Percentiles rank a stretch among this genome's conserved stretches.
Conservation (phyloP, 1,140 invertebrate genomes). For the Ostrea denselamellosa region DNA sequence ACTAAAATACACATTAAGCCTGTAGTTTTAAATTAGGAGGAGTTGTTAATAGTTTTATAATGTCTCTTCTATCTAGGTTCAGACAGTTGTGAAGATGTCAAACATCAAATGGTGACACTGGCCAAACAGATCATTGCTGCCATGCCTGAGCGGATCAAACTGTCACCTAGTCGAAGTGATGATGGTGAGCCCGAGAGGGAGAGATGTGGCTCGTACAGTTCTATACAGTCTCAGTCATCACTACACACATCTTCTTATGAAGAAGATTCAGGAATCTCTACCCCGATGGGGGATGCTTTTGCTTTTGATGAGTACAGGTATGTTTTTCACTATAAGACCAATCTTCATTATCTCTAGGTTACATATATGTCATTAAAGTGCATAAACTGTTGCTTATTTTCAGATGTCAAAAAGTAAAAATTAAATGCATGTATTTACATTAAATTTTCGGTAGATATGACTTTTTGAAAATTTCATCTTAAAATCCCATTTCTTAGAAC, state of each 20-base stretch:
- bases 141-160: constrained; percentile 96
- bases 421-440: neutral
- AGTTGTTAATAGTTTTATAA: too few relatives aligned
- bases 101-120: constrained; percentile 90
- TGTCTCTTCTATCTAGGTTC: constrained; percentile 22
- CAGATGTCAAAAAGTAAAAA: neutral
- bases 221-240: constrained; percentile 73
- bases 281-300: constrained; percentile 77
- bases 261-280: constrained; percentile 77
- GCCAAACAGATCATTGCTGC: constrained; percentile 99
- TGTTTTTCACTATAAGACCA: neutral
- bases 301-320: constrained; percentile 77
- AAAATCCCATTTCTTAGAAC: too few relatives aligned
- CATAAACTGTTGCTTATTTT: neutral
- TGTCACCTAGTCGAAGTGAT: constrained; percentile 72
- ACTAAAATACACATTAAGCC: neutral
- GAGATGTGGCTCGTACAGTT: constrained; percentile 75
- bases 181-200: constrained; percentile 64
- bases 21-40: too few relatives aligned
- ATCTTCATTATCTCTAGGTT: neutral
- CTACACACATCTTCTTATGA: constrained; percentile 72
- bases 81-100: constrained; percentile 86
- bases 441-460: too few relatives aligned
- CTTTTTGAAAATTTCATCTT: too few relatives aligned
- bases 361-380: neutral